A percentile compares a stretch with the other conserved stretches of the same genome.
phyloP scores from a whole-genome alignment of 2,113 vertebrate species.

The Psittacula cyanocephala region DNA sequence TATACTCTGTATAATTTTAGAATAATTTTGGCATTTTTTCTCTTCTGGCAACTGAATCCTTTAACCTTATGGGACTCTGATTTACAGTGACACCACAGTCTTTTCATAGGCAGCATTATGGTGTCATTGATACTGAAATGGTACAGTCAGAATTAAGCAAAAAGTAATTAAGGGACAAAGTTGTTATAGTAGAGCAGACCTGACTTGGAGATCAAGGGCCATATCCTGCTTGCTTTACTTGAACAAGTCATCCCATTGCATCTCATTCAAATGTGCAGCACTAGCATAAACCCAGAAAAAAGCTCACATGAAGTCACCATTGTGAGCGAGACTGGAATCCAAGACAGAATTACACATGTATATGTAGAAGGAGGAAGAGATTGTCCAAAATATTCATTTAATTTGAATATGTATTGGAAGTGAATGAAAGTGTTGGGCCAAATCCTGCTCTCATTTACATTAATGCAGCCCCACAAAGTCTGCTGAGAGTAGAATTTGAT shows the following conservation, averaged over 20 bases:
- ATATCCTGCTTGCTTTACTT: not conserved
- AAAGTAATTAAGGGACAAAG: slow-evolving; percentile 34
- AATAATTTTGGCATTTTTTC: slow-evolving; percentile 46
- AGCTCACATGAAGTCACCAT: not conserved
- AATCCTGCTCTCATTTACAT: slow-evolving; percentile 57
- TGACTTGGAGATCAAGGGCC: not conserved
- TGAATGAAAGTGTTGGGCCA: slow-evolving; percentile 47
- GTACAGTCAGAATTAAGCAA: slow-evolving; percentile 22
- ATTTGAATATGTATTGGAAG: slow-evolving; percentile 56
- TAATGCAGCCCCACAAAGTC: slow-evolving; percentile 15
- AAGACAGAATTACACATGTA: slow-evolving; percentile 25
- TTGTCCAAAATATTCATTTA: slow-evolving; percentile 48
- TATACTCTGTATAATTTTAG: slow-evolving; percentile 36
- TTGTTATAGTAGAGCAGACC: not conserved
- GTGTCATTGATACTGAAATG: slow-evolving; percentile 5
- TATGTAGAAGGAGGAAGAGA: slow-evolving; percentile 1
- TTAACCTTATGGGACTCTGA: not conserved
- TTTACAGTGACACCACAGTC: slow-evolving; percentile 28
- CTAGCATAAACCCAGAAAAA: not conserved
- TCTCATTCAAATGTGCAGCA: not conserved
- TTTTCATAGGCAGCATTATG: slow-evolving; percentile 53
- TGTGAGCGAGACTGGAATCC: slow-evolving; percentile 12
- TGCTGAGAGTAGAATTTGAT: slow-evolving; percentile 52
- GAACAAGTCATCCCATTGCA: not conserved
- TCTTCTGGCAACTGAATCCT: not conserved